These are phyloP conservation scores for Heterohyrax brucei DNA, from an alignment of 2,797 vertebrate genomes.

Conservation along the genomic window DNA sequence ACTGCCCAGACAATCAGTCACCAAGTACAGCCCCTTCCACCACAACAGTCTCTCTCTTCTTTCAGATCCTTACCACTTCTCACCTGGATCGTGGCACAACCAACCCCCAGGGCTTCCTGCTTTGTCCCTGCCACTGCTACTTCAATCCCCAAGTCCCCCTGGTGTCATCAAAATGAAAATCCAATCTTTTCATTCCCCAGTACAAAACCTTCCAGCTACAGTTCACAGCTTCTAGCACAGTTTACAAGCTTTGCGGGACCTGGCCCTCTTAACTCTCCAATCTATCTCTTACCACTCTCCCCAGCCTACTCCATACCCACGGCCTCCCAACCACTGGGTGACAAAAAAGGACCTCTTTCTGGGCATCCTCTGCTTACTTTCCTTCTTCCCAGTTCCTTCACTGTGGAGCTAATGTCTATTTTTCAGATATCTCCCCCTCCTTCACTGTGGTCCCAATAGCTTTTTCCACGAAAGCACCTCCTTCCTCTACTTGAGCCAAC, in stretches of 20 bases:
- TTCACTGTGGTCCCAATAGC: neutral
- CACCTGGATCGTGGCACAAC: neutral
- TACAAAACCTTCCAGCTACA: conserved; percentile 32
- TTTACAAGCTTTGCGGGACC: neutral
- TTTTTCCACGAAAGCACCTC: neutral
- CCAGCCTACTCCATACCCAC: accelerated
- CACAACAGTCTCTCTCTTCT: neutral
- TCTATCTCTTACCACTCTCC: neutral
- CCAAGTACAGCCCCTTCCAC: neutral
- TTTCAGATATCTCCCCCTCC: neutral
- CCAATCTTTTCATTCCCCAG: neutral
- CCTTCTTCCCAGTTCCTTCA: neutral
- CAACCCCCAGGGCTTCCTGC: neutral
- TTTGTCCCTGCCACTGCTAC: neutral
- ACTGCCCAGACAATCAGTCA: neutral
- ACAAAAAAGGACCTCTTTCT: neutral
- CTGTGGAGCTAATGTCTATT: neutral
- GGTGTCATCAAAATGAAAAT: neutral
- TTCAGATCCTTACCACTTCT: neutral
- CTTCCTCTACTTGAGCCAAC: conserved; percentile 29
- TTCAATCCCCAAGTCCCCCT: neutral
- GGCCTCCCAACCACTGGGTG: neutral
- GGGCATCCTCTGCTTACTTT: neutral
- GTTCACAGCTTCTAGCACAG: neutral
- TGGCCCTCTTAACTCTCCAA: neutral